Evolutionary conservation across 2,888 invertebrate genomes (phyloP).

Genomic region (Teinopalpus imperialis): DNA sequence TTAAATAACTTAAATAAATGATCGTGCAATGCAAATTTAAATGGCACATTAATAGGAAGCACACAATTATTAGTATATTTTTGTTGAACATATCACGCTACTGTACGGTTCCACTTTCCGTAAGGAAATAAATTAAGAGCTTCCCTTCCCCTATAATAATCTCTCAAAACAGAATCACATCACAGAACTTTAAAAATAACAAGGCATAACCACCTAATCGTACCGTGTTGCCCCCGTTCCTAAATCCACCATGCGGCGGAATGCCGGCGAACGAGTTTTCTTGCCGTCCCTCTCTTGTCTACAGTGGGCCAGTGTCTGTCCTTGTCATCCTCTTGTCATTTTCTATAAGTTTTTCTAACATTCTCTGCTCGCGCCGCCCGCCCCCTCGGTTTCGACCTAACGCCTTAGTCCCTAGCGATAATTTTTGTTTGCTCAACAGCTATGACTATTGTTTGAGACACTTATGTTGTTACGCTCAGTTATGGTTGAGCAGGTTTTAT

Average conservation of each 20-base stretch:
- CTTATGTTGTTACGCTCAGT: constrained; percentile 70
- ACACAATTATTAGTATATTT: no score
- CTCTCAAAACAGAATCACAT: constrained; percentile 29
- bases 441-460: constrained; percentile 74
- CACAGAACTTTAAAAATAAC: constrained; percentile 63
- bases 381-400: constrained; percentile 71
- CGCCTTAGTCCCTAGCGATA: constrained; percentile 65
- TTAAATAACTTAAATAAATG: no score
- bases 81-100: no score
- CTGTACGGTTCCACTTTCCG: neutral
- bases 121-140: constrained; percentile 14
- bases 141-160: constrained; percentile 35
- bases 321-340: constrained; percentile 77
- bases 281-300: constrained; percentile 70
- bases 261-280: constrained; percentile 78
- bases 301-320: constrained; percentile 63
- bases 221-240: constrained; percentile 80
- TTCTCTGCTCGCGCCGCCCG: constrained; percentile 67
- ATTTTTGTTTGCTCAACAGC: constrained; percentile 76
- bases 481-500: constrained; percentile 56
- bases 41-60: no score
- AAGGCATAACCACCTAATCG: constrained; percentile 77
- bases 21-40: no score
- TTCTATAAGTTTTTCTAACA: constrained; percentile 82
- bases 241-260: constrained; percentile 80